These are phyloP conservation scores for Drosophila ezoana DNA, from an alignment of 2,888 invertebrate genomes.

Conservation along the genomic window DNA sequence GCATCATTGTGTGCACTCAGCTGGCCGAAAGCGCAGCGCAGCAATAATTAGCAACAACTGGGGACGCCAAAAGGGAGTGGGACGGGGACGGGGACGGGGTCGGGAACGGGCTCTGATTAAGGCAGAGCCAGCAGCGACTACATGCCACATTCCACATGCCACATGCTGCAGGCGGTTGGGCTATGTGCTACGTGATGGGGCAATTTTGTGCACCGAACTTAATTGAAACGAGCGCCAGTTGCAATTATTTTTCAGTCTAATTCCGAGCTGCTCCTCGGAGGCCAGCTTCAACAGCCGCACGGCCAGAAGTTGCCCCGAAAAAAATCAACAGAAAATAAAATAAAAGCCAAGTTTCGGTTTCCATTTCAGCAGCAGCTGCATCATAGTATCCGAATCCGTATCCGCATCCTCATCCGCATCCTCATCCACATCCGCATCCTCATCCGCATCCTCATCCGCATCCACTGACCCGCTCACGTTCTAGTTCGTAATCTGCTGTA, in stretches of 20 bases:
- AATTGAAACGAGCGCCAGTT: slow-evolving; percentile 74
- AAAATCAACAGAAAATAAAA: not conserved
- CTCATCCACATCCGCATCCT: not conserved
- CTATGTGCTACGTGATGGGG: slow-evolving; percentile 42
- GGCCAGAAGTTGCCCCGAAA: not conserved
- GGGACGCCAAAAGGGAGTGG: slow-evolving; percentile 1
- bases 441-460: slow-evolving; percentile 1
- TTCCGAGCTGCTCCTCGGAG: slow-evolving; percentile 53
- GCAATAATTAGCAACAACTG: slow-evolving; percentile 69
- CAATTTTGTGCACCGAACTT: slow-evolving; percentile 61
- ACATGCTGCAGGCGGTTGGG: not conserved
- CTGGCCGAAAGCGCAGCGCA: slow-evolving; percentile 54
- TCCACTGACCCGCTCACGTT: slow-evolving; percentile 9
- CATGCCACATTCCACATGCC: not conserved
- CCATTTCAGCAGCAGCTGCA: slow-evolving; percentile 17
- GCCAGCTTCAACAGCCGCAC: slow-evolving; percentile 8
- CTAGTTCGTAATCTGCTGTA: slow-evolving; percentile 47
- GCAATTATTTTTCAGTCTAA: slow-evolving; percentile 79
- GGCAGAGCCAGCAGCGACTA: slow-evolving; percentile 9
- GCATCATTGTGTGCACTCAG: slow-evolving; percentile 52
- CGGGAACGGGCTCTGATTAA: not conserved
- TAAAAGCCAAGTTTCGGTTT: slow-evolving; percentile 1
- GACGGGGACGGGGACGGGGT: not conserved
- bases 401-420: slow-evolving; percentile 1
- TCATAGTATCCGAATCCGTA: slow-evolving; percentile 4